Evolutionary conservation across 92 coral and sea anemone species (phyloP).

Genomic region (Nematostella vectensis): DNA sequence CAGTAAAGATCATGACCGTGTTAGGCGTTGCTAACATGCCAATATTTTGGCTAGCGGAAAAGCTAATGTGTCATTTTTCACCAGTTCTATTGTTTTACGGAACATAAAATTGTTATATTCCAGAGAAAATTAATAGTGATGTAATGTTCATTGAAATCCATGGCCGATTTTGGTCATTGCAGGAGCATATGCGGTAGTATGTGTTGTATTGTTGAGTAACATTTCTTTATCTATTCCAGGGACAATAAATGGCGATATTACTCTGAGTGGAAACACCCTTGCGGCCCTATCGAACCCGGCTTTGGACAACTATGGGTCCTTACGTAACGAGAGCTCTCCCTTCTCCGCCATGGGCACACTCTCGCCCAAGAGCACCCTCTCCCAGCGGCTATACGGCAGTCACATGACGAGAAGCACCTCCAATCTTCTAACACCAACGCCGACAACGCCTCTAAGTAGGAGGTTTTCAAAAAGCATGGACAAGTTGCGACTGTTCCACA

Average conservation of each 20-base stretch:
- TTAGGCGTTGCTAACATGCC: no score
- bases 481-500: slow-evolving; percentile 57
- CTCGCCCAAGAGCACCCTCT: slow-evolving; percentile 10
- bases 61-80: no score
- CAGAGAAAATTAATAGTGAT: no score
- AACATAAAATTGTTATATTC: no score
- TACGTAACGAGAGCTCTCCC: slow-evolving; percentile 1
- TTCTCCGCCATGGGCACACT: slow-evolving; percentile 19
- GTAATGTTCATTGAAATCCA: no score
- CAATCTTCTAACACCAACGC: slow-evolving; percentile 60
- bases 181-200: no score
- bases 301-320: slow-evolving; percentile 29
- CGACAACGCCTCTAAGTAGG: slow-evolving; percentile 64
- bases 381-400: slow-evolving; percentile 6
- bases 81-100: no score
- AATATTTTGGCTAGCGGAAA: no score
- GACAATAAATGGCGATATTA: slow-evolving; percentile 20
- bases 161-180: no score
- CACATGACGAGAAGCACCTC: slow-evolving; percentile 60
- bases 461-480: slow-evolving; percentile 83
- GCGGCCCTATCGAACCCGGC: slow-evolving; percentile 38
- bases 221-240: no score
- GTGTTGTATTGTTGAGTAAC: no score
- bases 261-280: slow-evolving; percentile 30
- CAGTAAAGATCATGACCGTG: no score